A percentile compares a stretch with the other conserved stretches of the same genome.
Conservation (phyloP, 1,140 invertebrate genomes). For the Neomicropteryx cornuta region DNA sequence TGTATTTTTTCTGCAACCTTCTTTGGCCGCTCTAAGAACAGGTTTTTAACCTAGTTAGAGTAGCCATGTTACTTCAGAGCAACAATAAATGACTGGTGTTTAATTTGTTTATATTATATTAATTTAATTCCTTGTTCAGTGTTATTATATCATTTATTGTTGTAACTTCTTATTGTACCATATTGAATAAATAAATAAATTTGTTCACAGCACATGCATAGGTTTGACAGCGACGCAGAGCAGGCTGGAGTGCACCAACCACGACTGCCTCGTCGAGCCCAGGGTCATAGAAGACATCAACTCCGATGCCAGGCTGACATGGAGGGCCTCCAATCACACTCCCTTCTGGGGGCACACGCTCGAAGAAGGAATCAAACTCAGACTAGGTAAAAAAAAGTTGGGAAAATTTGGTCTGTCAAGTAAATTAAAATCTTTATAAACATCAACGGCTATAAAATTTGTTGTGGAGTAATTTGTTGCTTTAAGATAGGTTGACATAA, state of each 20-base stretch:
- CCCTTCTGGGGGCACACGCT: conserved; percentile 76
- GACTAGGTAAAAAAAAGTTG: conserved; percentile 55
- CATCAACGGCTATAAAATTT: conserved; percentile 38
- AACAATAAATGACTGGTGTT: too few relatives aligned
- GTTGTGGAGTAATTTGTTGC: conserved; percentile 10
- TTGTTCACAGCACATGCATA: conserved; percentile 59
- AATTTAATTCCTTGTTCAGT: too few relatives aligned
- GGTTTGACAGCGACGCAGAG: conserved; percentile 26
- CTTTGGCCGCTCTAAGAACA: too few relatives aligned
- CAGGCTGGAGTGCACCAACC: conserved; percentile 60
- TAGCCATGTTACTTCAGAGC: too few relatives aligned
- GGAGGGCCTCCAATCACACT: conserved; percentile 72
- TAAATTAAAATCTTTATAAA: conserved; percentile 13
- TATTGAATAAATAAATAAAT: conserved; percentile 1
- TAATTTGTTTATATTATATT: too few relatives aligned
- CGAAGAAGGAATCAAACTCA: conserved; percentile 62
- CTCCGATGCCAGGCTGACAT: conserved; percentile 40
- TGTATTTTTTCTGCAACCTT: too few relatives aligned
- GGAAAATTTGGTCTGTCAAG: neutral
- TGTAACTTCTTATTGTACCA: neutral
- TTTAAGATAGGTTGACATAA: conserved; percentile 3
- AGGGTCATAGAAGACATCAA: conserved; percentile 59
- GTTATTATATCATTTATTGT: too few relatives aligned
- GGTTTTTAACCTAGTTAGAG: too few relatives aligned
- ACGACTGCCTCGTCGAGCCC: conserved; percentile 62